Evolutionary conservation across 2,888 invertebrate species (phyloP), one percentile per base, ranked within the genome.

Genomic region (Drosophila putrida): DNA sequence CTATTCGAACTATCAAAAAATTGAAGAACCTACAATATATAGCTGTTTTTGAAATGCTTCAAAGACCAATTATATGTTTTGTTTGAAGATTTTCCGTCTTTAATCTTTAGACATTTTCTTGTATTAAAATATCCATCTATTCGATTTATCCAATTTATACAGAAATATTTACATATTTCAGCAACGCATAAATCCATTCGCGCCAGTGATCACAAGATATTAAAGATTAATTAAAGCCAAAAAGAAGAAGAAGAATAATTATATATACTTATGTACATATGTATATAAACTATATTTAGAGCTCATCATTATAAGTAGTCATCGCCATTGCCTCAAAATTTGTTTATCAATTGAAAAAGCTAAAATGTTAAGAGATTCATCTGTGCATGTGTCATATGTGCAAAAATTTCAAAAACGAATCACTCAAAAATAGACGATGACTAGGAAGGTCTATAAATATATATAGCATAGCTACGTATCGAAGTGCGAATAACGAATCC

Each of bases 391-490:
- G 83, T 89, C 83, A 83, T 88, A 88, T 78, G 69, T 88, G 82
- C 79, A 83, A 89, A 88, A 84, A 85, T 88, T 88, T 88, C 41
- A 44, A 61, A 80, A 62, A 43, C 47, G 67, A 89, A 81, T 88
- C 72, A 63, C 62, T 81, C 82, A 57, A 71, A 88, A 83, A 88
- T 83, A 83, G 88, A 79, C 25, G 66, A 41, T 83, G 83, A 83
- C 86, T 82, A 70, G 65, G 67, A 75, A 72, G 60, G 39, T 85
- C 90, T 88, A 88, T 71, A 89, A 85, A 88, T 83, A 83, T 83
- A 87, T 57, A 20, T 53, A 20, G 54, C 41, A 57, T 62, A 57
- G 54, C 71, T 65, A 77, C 62, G 60, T 62, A 75, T 77, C 60
- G 67, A 44, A 41, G 25, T 28, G 39, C 39, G 39, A 71, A 66